Conservation (phyloP, 2,888 invertebrate genomes). For the Stenodema calcarata region DNA sequence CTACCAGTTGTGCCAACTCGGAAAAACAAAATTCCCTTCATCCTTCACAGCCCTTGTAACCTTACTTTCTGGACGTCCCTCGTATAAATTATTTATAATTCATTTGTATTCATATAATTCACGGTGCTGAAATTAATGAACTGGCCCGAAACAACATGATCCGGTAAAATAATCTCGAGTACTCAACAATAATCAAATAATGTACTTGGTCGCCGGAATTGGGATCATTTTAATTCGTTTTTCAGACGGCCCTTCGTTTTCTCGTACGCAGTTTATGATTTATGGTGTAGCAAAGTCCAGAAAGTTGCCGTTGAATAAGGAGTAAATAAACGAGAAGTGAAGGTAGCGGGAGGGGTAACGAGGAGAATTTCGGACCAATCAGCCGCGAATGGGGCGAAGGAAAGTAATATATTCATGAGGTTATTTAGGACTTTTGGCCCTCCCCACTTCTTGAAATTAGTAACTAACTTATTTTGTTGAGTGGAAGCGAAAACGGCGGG, state of each 20-base stretch:
- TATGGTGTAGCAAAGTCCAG: not conserved
- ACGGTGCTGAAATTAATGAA: too few species aligned
- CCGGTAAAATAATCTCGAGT: too few species aligned
- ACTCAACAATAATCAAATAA: too few species aligned
- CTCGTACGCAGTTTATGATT: not conserved
- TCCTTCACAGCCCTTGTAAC: too few species aligned
- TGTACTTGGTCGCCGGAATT: too few species aligned
- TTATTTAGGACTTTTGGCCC: constrained; percentile 20
- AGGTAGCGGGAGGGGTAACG: not conserved
- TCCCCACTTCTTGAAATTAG: constrained; percentile 18
- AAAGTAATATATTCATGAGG: constrained; percentile 28
- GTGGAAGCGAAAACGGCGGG: not conserved
- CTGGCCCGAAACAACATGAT: too few species aligned
- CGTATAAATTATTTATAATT: too few species aligned
- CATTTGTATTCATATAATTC: too few species aligned
- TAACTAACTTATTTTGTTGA: constrained; percentile 26
- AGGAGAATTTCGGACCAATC: constrained; percentile 14
- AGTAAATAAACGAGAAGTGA: constrained; percentile 20
- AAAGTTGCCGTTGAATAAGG: not conserved
- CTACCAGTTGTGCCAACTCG: too few species aligned
- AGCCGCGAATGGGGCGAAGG: not conserved
- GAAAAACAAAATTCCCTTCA: too few species aligned
- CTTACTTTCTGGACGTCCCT: too few species aligned
- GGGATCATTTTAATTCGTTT: not conserved
- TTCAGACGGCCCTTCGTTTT: not conserved